A percentile compares a stretch with the other conserved stretches of the same genome.
These are phyloP conservation scores for Emydocephalus ijimae DNA, from an alignment of 2,113 vertebrate genomes.

Conservation along the genomic window DNA sequence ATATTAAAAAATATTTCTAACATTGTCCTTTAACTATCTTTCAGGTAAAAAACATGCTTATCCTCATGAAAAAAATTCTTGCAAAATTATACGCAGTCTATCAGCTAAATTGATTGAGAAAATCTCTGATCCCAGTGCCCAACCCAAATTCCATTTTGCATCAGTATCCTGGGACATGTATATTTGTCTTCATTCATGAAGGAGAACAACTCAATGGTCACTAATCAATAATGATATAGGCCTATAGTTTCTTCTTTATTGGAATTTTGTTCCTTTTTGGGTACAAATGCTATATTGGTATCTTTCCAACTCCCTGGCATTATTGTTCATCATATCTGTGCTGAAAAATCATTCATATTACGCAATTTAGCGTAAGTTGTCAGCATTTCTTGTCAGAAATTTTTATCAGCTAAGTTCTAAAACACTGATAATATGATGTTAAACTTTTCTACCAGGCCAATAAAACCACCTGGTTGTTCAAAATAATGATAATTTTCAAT, in stretches of 20 bases:
- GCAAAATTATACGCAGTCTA: background rate
- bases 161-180: background rate
- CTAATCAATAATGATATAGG: background rate
- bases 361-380: background rate
- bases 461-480: background rate
- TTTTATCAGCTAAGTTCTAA: background rate
- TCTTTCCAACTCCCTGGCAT: background rate
- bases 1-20: background rate
- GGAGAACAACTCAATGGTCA: background rate
- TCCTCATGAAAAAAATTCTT: background rate
- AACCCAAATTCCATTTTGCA: background rate
- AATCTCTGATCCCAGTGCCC: background rate
- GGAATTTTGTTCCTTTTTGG: background rate
- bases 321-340: background rate
- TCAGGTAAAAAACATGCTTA: background rate
- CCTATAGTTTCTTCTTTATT: background rate
- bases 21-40: background rate
- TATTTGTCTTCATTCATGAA: background rate
- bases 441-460: background rate
- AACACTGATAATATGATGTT: background rate
- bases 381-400: slow-evolving; percentile 13
- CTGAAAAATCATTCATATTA: background rate
- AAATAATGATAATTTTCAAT: background rate
- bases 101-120: background rate
- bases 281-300: background rate